phyloP scores from a whole-genome alignment of 2,888 invertebrate genomes.

The Dryomyza anilis region DNA sequence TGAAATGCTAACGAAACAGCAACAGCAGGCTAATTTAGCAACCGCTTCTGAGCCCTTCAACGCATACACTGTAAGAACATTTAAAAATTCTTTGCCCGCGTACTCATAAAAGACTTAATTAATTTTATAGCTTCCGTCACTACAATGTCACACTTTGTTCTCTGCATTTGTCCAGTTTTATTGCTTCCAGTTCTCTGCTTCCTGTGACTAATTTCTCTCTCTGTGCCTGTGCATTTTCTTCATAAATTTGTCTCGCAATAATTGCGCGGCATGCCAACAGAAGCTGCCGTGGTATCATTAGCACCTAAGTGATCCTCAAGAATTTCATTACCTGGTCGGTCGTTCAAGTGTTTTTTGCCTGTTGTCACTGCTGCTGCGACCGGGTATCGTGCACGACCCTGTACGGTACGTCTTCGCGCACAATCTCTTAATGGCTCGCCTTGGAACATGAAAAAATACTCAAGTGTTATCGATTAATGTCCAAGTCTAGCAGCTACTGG shows the following conservation, averaged over 20 bases:
- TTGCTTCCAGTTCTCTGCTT: no score
- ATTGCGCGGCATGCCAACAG: conserved; percentile 18
- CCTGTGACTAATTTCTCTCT: no score
- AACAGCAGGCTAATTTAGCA: not conserved
- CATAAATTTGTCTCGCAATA: conserved; percentile 17
- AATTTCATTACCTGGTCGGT: conserved; percentile 52
- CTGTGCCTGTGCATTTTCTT: not conserved
- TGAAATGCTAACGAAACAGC: not conserved
- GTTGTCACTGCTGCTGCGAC: conserved; percentile 25
- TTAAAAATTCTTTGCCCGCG: no score
- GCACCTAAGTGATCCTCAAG: conserved; percentile 41
- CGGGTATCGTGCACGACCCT: not conserved
- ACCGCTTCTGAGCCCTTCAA: no score
- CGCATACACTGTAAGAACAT: no score
- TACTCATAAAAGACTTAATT: no score
- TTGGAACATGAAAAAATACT: conserved; percentile 62
- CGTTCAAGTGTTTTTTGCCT: conserved; percentile 31
- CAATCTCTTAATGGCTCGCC: conserved; percentile 63
- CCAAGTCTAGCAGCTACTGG: conserved; percentile 61
- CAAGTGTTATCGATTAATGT: conserved; percentile 63
- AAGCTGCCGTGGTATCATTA: conserved; percentile 40
- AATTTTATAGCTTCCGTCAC: no score
- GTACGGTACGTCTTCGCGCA: conserved; percentile 39
- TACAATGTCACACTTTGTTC: no score
- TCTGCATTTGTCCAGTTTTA: no score